Evolutionary conservation across 2,888 invertebrate species (phyloP), one percentile per base, ranked within the genome.

Genomic region (Dichetophora obliterata): DNA sequence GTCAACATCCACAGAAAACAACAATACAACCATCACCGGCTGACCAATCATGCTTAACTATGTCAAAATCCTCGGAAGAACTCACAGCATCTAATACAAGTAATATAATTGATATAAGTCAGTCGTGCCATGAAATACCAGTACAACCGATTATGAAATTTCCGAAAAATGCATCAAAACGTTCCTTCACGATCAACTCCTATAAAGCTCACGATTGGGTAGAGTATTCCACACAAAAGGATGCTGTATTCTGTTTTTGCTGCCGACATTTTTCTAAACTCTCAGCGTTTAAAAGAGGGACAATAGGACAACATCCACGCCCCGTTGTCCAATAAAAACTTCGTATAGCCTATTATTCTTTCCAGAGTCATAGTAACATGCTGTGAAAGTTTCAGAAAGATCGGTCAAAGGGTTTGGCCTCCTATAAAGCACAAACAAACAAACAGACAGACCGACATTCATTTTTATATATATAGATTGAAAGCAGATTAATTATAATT

Each of bases 161-260:
- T 52, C 52, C 52, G 11, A 52, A 52, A 52, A 52, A 52, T 52
- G 52, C 52, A n/a, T 8, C 11, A 19, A 52, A 52, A 31, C 14
- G 52, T 52, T 52, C 52, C 52, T 52, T 52, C 8, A 52, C 52
- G 11, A 52, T 52, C 52, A 52, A 52, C 52, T 8, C 11, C 5
- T 52, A 52, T 52, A 52, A 52, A 52, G 52, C 11, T 52, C 52
- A 52, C 52, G 52, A 52, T 3, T 52, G 52, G 52, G 52, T 52
- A 6, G 52, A 52, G 11, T 52, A 9, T 9, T 52, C 52, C 52
- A 52, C 11, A 11, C 6, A 52, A 52, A 52, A 52, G 14, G 52
- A 52, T 52, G 52, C 52, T n/a, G 52, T 52, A 52, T 52, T 52
- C 52, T 52, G 52, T 52, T 52, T 52, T 52, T 52, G 52, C 52